Percentiles rank a stretch among this genome's conserved stretches.
Conservation (phyloP, 2,113 vertebrate species). For the Pomatorhinus ruficollis region DNA sequence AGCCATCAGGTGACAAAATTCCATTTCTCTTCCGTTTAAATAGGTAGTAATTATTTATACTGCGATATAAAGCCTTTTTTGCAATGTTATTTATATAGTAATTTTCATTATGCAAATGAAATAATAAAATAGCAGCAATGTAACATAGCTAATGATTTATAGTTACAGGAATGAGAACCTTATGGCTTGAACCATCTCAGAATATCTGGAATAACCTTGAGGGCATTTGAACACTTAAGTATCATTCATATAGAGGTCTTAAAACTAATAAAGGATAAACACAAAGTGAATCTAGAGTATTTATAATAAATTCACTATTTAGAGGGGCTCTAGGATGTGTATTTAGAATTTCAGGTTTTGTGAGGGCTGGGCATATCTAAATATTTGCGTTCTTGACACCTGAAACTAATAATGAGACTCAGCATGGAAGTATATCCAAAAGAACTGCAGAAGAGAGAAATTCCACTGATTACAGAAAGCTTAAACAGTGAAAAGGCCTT, state of each 20-base stretch:
- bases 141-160: conserved; percentile 49
- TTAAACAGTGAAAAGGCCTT: conserved; percentile 53
- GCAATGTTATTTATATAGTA: conserved; percentile 65
- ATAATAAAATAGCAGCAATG: conserved; percentile 45
- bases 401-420: conserved; percentile 14
- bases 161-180: conserved; percentile 51
- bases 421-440: neutral
- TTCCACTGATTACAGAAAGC: neutral
- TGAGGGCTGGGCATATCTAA: neutral
- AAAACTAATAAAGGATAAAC: neutral
- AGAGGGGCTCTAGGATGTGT: neutral
- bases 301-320: neutral
- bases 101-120: conserved; percentile 70
- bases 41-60: conserved; percentile 60
- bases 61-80: conserved; percentile 52
- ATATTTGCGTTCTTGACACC: neutral
- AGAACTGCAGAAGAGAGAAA: conserved; percentile 15
- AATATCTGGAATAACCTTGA: conserved; percentile 46
- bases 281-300: neutral
- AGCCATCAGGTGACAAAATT: neutral
- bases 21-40: conserved; percentile 41
- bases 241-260: neutral
- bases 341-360: neutral
- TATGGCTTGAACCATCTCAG: conserved; percentile 20
- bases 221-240: conserved; percentile 16